A percentile compares a stretch with the other conserved stretches of the same genome.
phyloP scores from a whole-genome alignment of 1,140 invertebrate genomes.

The Scaptodrosophila lebanonensis region DNA sequence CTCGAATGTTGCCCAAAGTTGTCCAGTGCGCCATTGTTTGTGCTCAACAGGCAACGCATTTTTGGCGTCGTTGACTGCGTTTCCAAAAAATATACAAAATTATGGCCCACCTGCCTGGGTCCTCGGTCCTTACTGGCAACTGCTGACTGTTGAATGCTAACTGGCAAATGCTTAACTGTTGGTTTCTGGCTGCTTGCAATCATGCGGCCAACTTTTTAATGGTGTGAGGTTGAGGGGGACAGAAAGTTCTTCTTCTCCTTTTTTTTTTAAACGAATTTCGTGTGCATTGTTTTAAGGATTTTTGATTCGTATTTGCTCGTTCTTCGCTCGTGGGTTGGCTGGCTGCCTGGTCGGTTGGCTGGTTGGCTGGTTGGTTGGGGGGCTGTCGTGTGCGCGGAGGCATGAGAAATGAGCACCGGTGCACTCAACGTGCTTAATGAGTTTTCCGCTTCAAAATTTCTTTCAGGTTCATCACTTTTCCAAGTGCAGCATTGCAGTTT shows the following conservation, averaged over 20 bases:
- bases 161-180: slow-evolving; percentile 38
- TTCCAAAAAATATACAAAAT: slow-evolving; percentile 14
- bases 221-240: neutral
- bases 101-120: neutral
- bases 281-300: slow-evolving; percentile 61
- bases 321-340: slow-evolving; percentile 1
- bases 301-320: slow-evolving; percentile 61
- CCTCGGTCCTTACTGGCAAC: too few relatives aligned
- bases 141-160: too few relatives aligned
- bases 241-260: neutral
- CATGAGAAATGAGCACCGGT: slow-evolving; percentile 49
- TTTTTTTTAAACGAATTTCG: slow-evolving; percentile 43
- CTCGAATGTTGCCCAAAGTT: slow-evolving; percentile 18
- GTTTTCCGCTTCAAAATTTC: slow-evolving; percentile 69
- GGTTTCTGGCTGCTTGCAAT: slow-evolving; percentile 24
- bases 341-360: too few relatives aligned
- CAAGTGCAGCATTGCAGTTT: slow-evolving; percentile 67
- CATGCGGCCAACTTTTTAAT: slow-evolving; percentile 21
- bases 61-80: slow-evolving; percentile 35
- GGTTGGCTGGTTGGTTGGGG: too few relatives aligned
- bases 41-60: too few relatives aligned
- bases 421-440: slow-evolving; percentile 73
- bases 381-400: slow-evolving; percentile 20
- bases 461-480: slow-evolving; percentile 70
- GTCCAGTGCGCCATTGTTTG: slow-evolving; percentile 11